A percentile compares a stretch with the other conserved stretches of the same genome.
phyloP scores from a whole-genome alignment of 1,140 invertebrate species.

The Orchesella cincta region DNA sequence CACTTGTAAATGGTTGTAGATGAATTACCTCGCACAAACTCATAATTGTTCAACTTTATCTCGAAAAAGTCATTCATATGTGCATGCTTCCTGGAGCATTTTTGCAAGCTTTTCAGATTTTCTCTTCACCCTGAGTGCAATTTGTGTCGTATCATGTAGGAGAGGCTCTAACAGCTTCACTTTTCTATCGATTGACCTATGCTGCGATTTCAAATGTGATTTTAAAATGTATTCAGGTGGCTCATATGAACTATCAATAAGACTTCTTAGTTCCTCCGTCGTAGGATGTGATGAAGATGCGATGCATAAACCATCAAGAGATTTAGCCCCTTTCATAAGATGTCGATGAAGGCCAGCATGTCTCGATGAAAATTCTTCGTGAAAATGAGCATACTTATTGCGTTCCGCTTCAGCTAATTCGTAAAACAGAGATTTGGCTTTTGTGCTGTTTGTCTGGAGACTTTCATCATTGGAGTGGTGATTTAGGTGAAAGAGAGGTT shows the following conservation, averaged over 20 bases:
- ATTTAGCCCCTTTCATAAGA: neutral
- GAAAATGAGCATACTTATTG: conserved; percentile 4
- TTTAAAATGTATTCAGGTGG: neutral
- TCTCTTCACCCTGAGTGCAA: conserved; percentile 13
- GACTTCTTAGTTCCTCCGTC: conserved; percentile 6
- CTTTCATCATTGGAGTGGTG: neutral
- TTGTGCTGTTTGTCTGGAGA: conserved; percentile 15
- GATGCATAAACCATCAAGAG: neutral
- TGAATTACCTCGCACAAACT: neutral
- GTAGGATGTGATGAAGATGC: neutral
- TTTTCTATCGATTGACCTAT: conserved; percentile 13
- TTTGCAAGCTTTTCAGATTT: conserved; percentile 25
- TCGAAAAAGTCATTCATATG: too few relatives aligned
- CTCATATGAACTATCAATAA: conserved; percentile 13
- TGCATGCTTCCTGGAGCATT: conserved; percentile 1
- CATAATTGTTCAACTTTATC: too few relatives aligned
- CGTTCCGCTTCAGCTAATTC: neutral
- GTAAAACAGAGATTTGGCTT: conserved; percentile 22
- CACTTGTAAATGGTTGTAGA: neutral
- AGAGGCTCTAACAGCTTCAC: neutral
- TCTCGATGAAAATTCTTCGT: neutral
- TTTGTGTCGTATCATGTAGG: neutral
- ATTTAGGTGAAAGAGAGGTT: neutral
- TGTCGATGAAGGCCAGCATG: neutral
- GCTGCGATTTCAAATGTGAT: neutral